phyloP scores from a whole-genome alignment of 2,888 invertebrate species.

The Eristalinus aeneus region DNA sequence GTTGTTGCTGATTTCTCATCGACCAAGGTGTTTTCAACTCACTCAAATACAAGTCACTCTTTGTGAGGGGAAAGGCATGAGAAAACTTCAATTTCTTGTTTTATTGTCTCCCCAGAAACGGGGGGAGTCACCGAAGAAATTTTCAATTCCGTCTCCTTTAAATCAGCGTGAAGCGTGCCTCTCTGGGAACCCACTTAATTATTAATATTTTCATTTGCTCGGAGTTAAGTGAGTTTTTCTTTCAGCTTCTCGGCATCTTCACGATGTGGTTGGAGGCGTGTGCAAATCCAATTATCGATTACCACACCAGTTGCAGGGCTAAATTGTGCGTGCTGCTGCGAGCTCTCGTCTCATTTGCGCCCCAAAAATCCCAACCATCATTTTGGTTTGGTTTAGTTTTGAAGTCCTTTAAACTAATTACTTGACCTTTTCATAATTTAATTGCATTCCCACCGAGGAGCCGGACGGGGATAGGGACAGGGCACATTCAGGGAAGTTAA shows the following conservation, averaged over 20 bases:
- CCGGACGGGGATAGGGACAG: not conserved
- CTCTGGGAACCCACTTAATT: not conserved
- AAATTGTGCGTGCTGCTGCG: not conserved
- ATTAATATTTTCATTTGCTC: constrained; percentile 33
- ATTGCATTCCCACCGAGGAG: constrained; percentile 9
- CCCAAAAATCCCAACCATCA: constrained; percentile 95
- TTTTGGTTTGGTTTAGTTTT: constrained; percentile 77
- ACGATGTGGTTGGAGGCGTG: not conserved
- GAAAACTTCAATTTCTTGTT: not conserved
- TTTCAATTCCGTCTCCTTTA: not conserved
- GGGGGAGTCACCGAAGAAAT: not conserved
- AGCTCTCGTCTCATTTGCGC: constrained; percentile 83
- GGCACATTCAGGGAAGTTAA: not conserved
- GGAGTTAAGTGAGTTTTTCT: constrained; percentile 2
- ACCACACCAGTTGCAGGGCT: not conserved
- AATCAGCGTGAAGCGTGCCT: not conserved
- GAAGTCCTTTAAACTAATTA: constrained; percentile 33
- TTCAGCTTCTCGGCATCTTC: not conserved
- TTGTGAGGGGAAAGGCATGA: not conserved
- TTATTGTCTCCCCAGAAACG: not conserved
- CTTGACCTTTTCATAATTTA: constrained; percentile 62
- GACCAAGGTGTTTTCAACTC: not conserved
- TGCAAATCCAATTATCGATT: not conserved
- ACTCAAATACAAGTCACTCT: too few relatives aligned
- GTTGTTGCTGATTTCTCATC: not conserved